Conservation (phyloP, 2,113 vertebrate species). For the Pteronura brasiliensis region DNA sequence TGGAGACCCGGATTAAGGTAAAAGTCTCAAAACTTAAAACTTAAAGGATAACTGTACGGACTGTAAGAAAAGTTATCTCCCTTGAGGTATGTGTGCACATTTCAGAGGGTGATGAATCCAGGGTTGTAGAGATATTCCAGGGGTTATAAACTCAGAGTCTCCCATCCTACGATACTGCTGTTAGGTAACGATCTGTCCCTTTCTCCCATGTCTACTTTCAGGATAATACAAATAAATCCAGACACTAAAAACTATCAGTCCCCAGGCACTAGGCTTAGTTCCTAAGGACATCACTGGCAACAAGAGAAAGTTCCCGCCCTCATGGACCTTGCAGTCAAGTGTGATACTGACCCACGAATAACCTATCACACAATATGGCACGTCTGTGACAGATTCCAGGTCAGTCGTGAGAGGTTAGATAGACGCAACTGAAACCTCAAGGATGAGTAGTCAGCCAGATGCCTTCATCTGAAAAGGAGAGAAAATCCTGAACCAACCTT, state of each 20-base stretch:
- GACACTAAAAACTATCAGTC: not conserved
- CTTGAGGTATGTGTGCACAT: not conserved
- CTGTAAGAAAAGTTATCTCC: not conserved
- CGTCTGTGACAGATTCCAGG: not conserved
- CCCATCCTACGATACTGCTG: not conserved
- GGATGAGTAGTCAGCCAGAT: not conserved
- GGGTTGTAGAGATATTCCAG: not conserved
- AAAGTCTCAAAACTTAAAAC: not conserved
- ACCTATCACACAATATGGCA: fast-evolving
- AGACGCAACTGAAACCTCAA: not conserved
- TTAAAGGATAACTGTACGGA: not conserved
- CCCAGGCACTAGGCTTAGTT: not conserved
- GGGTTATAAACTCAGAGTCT: not conserved
- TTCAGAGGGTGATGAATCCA: not conserved
- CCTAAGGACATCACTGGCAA: not conserved
- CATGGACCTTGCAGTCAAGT: not conserved
- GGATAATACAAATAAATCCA: not conserved
- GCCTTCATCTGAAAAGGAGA: not conserved
- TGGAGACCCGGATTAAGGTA: not conserved
- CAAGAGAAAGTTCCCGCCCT: not conserved
- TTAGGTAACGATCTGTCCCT: not conserved
- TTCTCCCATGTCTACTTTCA: not conserved
- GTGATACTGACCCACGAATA: not conserved
- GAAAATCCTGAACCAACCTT: not conserved
- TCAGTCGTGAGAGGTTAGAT: not conserved